Evolutionary conservation across 2,888 invertebrate species (phyloP), one percentile per base, ranked within the genome.

Genomic region (Agelastica alni): DNA sequence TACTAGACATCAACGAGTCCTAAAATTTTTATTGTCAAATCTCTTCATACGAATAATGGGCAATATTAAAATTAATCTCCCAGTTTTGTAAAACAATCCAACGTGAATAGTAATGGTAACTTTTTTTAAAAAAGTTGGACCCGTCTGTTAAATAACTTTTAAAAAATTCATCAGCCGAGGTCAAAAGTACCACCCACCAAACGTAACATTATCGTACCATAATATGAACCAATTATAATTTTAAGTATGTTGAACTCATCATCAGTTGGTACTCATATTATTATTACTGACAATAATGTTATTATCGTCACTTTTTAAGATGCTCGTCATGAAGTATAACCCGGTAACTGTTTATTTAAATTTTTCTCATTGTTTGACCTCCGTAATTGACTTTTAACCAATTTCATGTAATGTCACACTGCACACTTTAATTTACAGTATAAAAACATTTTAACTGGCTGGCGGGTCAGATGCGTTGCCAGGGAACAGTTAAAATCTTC

Each of bases 351-450:
- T 46, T 7, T 13, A 10, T 26, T 26, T 36, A 14, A n/a, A 14
- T 36, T 46, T 17, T 34, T 20, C 2, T 4, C 22, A 46, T 10
- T 34, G 34, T 46, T 46, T 46, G 46, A 46, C 46, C 46, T 46
- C 34, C n/a, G 13, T 22, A 34, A 46, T n/a, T 34, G 34, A 45
- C 45, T 45, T 34, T 20, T 17, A n/a, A 20, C 34, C 46, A 43
- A 43, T 43, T 30, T 43, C 44, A 31, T 4, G 37, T 37, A 28
- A 47, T 26, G 37, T 47, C 20, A 18, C 26, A 46, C 16, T 22
- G 22, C 1, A 17, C 13, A 46, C 34, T 16, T 22, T 36, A 32
- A 46, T n/a, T n/a, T n/a, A n/a, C n/a, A n/a, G n/a, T 46, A 32
- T 45, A 20, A 45, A 46, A 34, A 34, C 36, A 46, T 9, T 18